Base-by-base conservation (phyloP, 2,888 invertebrate species). In the Mythimna vitellina region DNA sequence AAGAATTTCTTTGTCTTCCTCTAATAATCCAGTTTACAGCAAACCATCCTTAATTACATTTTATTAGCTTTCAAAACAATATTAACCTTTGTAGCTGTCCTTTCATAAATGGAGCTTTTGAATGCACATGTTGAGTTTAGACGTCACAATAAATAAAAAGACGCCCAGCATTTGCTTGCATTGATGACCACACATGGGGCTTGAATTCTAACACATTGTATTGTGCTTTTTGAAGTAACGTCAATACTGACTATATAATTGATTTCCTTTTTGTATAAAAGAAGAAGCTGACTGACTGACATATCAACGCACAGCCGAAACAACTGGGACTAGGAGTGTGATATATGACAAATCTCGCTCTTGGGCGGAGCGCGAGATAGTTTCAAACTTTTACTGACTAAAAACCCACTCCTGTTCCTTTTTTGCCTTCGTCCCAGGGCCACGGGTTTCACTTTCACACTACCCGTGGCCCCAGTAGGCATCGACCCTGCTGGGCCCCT, bases 141-240 rank as follows among this genome's bases (percentile, higher is more conserved):
- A 60, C 38, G 60, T 35, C 22, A 38, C 12, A 22, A 14, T 8
- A 35, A 38, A 35, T 32, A 38, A 60, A 38, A 22, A 56, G 4
- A 46, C 56, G 8, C 35, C n/a, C n/a, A 38, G 14, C 49, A 38
- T 49, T 70, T 69, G 54, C 32, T 46, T 70, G 12, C 25, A 46
- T 35, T 57, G 56, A 22, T 25, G 35, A 14, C 22, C 20, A 17
- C 70, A 25, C 25, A 49, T 49, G 35, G 7, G 5, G 14, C 14
- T 69, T 14, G 25, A 46, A 38, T 53, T 10, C 17, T 17, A 67
- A 53, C 53, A 54, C 4, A 32, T 61, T 32, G 60, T 7, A 25
- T 25, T 58, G 14, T 38, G 1, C 22, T 4, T 58, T 57, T 38
- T 38, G n/a, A n/a, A 38, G 9, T n/a, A 8, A 49, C 6, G 6